A percentile compares a stretch with the other conserved stretches of the same genome.
Conservation (phyloP, 2,888 invertebrate genomes). For the Stictocephala bisonia region DNA sequence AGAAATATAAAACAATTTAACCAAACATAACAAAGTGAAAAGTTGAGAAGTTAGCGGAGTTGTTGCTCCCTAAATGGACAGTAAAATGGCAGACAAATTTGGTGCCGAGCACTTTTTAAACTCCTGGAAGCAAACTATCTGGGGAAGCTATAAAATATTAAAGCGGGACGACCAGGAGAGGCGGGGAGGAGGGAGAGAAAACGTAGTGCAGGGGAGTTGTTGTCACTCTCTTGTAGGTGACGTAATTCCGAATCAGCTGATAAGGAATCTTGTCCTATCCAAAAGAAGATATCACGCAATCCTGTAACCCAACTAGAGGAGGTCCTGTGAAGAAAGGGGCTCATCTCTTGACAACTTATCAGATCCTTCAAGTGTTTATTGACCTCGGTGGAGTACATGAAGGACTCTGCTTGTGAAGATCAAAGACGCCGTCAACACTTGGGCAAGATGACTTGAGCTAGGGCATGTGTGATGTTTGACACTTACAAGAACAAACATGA, state of each 20-base stretch:
- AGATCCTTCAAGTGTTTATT: too few relatives aligned
- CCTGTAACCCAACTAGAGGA: too few relatives aligned
- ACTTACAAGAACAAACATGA: not conserved
- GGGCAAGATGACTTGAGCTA: too few relatives aligned
- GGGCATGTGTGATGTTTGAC: too few relatives aligned
- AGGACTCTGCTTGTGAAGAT: too few relatives aligned
- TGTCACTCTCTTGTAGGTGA: not conserved
- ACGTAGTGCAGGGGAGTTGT: slow-evolving; percentile 26
- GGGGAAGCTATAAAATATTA: slow-evolving; percentile 33
- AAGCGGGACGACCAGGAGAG: not conserved
- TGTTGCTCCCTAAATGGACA: slow-evolving; percentile 29
- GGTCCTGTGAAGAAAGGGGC: too few relatives aligned
- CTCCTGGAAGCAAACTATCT: slow-evolving; percentile 24
- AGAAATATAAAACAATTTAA: slow-evolving; percentile 37
- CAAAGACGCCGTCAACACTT: too few relatives aligned
- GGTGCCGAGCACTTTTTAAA: slow-evolving; percentile 30
- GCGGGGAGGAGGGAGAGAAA: not conserved
- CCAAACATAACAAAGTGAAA: slow-evolving; percentile 41
- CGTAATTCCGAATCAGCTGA: slow-evolving; percentile 17
- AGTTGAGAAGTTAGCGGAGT: slow-evolving; percentile 29
- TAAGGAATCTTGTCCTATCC: slow-evolving; percentile 17
- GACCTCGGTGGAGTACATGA: too few relatives aligned
- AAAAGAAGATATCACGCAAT: too few relatives aligned
- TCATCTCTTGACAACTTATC: too few relatives aligned
- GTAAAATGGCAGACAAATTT: slow-evolving; percentile 39